A percentile compares a stretch with the other conserved stretches of the same genome.
phyloP scores from a whole-genome alignment of 2,113 vertebrate genomes.

The Mus spicilegus region DNA sequence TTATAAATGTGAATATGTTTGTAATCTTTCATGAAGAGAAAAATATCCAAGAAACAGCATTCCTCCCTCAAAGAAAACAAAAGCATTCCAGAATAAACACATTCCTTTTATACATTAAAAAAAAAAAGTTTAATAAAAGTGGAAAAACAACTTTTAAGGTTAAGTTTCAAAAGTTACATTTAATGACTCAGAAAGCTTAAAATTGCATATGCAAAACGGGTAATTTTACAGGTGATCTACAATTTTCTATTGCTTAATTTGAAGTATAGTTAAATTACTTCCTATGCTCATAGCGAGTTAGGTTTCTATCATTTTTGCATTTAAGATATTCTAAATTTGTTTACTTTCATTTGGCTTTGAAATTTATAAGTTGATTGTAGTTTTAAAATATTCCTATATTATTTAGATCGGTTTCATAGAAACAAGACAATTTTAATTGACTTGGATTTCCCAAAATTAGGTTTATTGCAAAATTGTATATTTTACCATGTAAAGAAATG shows the following conservation, averaged over 20 bases:
- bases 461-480: not conserved
- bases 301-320: not conserved
- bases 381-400: not conserved
- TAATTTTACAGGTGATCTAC: conserved; percentile 61
- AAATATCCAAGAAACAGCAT: not conserved
- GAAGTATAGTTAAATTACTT: conserved; percentile 60
- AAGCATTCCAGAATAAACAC: not conserved
- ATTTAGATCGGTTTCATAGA: not conserved
- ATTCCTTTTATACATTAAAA: conserved; percentile 7
- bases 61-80: not conserved
- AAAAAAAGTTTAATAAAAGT: conserved; percentile 30
- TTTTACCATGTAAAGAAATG: not conserved
- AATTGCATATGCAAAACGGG: conserved; percentile 58
- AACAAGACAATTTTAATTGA: not conserved
- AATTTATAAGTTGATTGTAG: not conserved
- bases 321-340: not conserved
- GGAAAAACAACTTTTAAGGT: not conserved
- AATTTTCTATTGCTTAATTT: conserved; percentile 74
- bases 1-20: not conserved
- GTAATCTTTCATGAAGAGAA: not conserved
- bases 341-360: conserved; percentile 6
- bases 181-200: conserved; percentile 57
- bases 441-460: not conserved
- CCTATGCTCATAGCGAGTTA: conserved; percentile 21
- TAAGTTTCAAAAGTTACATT: conserved; percentile 58